These are phyloP conservation scores for Siphonodentalium dalli DNA, from an alignment of 2,888 invertebrate genomes.

Conservation along the genomic window DNA sequence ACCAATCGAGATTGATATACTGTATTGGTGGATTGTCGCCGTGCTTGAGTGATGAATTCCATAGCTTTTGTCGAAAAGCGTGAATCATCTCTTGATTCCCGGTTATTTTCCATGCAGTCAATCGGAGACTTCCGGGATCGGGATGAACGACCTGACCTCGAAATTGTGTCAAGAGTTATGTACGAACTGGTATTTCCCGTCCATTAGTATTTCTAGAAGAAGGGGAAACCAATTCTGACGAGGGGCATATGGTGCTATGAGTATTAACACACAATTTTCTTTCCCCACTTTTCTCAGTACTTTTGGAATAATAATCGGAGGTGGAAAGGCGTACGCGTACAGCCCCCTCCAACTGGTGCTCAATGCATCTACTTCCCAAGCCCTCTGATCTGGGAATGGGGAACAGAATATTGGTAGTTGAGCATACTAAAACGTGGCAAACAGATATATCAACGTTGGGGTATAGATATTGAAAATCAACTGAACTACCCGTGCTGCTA, in stretches of 20 bases:
- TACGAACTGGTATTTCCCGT: neutral
- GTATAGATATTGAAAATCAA: neutral
- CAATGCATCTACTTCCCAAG: too few relatives aligned
- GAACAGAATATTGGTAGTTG: neutral
- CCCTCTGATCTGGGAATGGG: neutral
- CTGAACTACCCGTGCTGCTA: neutral
- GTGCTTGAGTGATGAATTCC: neutral
- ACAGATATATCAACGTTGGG: neutral
- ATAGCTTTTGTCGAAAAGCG: neutral
- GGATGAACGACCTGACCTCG: neutral
- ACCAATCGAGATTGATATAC: neutral
- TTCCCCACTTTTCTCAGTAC: neutral
- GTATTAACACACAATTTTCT: slow-evolving; percentile 1
- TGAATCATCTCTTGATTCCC: too few relatives aligned
- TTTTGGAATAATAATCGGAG: neutral
- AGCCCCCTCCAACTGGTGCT: neutral
- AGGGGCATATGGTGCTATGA: neutral
- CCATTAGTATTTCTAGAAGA: neutral
- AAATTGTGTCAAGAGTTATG: neutral
- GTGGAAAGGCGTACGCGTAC: slow-evolving; percentile 1
- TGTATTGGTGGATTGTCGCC: neutral
- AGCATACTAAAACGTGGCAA: too few relatives aligned
- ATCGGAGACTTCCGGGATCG: neutral
- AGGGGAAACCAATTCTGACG: neutral
- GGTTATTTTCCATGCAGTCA: neutral